Evolutionary conservation across 1,140 invertebrate genomes (phyloP), one percentile per base, ranked within the genome.

Genomic region (Panagrolaimus sp.): DNA sequence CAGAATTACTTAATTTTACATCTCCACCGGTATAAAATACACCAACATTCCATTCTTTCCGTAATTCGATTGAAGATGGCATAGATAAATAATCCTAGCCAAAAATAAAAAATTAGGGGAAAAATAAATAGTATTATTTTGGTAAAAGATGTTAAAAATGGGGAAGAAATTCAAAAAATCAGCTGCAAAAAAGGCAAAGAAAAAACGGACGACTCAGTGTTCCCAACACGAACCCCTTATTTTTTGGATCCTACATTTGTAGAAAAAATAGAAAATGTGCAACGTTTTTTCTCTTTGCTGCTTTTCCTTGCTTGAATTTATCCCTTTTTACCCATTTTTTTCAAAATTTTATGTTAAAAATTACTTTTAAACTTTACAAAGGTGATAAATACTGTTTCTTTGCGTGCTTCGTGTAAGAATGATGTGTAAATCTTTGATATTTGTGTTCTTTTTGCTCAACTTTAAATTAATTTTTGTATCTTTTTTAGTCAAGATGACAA

Each of bases 401-500:
- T 4, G 2, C 32, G 32, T 38, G 32, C 32, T 38, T 38, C n/a
- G n/a, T 38, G 32, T 38, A 38, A 7, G 7, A 4, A 38, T 4
- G 7, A 55, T 17, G 17, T 17, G 9, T 28, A 15, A 17, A 1
- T 17, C 4, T 58, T 14, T 58, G 21, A 26, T 28, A 2, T 58
- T 21, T 8, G 21, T 21, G 52, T 48, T 3, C 5, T 10, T 28
- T 21, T 58, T 21, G 14, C 12, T 9, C 28, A 58, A n/a, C 12
- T 58, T 58, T 58, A 24, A 10, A n/a, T n/a, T n/a, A n/a, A n/a
- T n/a, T 28, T 2, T 58, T 28, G 1, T 24, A 2, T 26, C 21
- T 58, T 58, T 58, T 58, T 21, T 21, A 58, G 52, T 21, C 52
- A 58, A 58, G 21, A 82, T 83, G 96, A 99, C 96, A 85, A 99